Percentiles rank a stretch among this genome's conserved stretches.
phyloP scores from a whole-genome alignment of 2,888 invertebrate genomes.

The Selenia dentaria region DNA sequence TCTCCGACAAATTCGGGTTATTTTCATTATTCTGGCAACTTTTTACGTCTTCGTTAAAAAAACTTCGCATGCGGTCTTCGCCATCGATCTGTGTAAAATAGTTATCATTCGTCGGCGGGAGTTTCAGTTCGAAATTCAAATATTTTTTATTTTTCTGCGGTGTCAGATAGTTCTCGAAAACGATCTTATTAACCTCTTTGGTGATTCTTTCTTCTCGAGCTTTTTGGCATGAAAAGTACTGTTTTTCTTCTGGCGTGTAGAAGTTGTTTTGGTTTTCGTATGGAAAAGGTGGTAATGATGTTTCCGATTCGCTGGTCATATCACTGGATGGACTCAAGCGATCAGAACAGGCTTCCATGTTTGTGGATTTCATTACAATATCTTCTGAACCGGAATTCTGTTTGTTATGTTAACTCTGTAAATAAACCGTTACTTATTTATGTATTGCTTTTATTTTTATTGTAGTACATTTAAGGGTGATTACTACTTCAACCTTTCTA shows the following conservation, averaged over 20 bases:
- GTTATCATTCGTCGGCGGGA: conserved; percentile 68
- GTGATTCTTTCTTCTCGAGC: conserved; percentile 57
- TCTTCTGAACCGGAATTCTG: conserved; percentile 7
- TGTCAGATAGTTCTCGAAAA: conserved; percentile 66
- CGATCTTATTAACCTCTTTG: conserved; percentile 66
- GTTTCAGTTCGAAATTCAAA: conserved; percentile 77
- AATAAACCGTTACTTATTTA: neutral
- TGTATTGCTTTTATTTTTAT: too few species aligned
- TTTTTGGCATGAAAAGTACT: conserved; percentile 70
- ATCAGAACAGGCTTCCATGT: conserved; percentile 75
- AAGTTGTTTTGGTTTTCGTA: conserved; percentile 71
- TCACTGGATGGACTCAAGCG: conserved; percentile 76
- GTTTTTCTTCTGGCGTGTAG: conserved; percentile 68
- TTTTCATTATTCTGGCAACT: conserved; percentile 72
- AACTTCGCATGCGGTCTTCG: conserved; percentile 67
- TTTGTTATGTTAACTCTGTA: conserved; percentile 4
- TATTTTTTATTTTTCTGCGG: conserved; percentile 71
- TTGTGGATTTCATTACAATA: conserved; percentile 76
- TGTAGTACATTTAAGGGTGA: too few species aligned
- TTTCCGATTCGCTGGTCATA: conserved; percentile 75
- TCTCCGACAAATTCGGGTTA: conserved; percentile 59
- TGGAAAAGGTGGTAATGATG: conserved; percentile 68
- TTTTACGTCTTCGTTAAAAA: conserved; percentile 67
- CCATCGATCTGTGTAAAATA: conserved; percentile 70
- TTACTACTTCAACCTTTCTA: too few species aligned